Evolutionary conservation across 2,888 invertebrate genomes (phyloP), one percentile per base, ranked within the genome.

Genomic region (Epinotia bilunana): DNA sequence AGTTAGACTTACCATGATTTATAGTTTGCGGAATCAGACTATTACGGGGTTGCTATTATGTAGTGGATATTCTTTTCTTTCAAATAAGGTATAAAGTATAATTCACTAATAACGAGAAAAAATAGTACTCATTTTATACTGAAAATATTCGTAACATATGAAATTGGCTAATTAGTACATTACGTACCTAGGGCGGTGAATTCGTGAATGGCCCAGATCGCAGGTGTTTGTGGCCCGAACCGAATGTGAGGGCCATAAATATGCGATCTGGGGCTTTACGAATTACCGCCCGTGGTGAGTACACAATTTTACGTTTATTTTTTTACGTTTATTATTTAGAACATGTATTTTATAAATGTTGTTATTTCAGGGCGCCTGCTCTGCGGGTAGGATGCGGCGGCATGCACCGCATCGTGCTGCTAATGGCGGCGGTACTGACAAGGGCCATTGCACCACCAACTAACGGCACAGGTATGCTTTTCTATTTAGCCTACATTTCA

Each of bases 321-420:
- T n/a, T n/a, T n/a, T n/a, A n/a, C n/a, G n/a, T n/a, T n/a, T n/a
- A n/a, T n/a, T n/a, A n/a, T 53, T 39, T 2, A 9, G 46, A 3
- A 46, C 2, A 3, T 46, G n/a, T n/a, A n/a, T 13, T 12, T 28
- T 57, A 16, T 39, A 12, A 33, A 73, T 78, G 70, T 78, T 71
- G 55, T 83, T 80, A 83, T 83, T 78, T 0, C 88, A 91, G 92
- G 82, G 81, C 81, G 86, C 88, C 90, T 90, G 90, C 89, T 87
- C 82, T 85, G 89, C 89, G 91, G 92, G 90, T 92, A 93, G 90
- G 91, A 93, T 93, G 93, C 92, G 86, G 91, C 91, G 92, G 91
- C 84, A 93, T 93, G 93, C 90, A 89, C 87, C 89, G 88, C 85
- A 83, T 87, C 83, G 85, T 91, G 87, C 85, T 91, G 85, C 87